phyloP scores from a whole-genome alignment of 2,797 vertebrate genomes.

The Rhynchotus rufescens region DNA sequence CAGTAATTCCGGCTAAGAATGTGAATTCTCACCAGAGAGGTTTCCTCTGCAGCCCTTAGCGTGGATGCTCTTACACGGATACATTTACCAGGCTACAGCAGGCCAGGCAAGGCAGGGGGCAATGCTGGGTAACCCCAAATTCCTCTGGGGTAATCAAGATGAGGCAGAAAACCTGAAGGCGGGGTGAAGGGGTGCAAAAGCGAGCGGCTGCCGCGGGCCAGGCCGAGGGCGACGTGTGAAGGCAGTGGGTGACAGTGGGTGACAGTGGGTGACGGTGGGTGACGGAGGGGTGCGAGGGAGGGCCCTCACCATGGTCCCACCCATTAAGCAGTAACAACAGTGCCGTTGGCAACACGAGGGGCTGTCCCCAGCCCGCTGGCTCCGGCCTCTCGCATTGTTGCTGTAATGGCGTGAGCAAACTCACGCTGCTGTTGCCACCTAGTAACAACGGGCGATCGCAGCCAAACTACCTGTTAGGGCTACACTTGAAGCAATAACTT shows the following conservation, averaged over 20 bases:
- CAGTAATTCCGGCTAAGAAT: background rate
- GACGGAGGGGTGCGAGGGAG: background rate
- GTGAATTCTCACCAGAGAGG: background rate
- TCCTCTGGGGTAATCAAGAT: background rate
- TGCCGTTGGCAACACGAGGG: background rate
- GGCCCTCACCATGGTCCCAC: background rate
- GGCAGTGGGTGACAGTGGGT: too few species aligned
- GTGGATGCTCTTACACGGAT: background rate
- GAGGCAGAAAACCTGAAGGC: background rate
- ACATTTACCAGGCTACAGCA: fast-evolving
- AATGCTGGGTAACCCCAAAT: background rate
- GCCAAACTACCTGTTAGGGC: background rate
- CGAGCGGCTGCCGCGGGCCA: fast-evolving
- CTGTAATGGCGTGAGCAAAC: conserved; percentile 16
- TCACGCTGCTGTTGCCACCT: conserved; percentile 8
- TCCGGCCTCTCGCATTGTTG: background rate
- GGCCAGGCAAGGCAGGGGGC: background rate
- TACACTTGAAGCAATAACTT: background rate
- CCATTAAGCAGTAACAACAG: conserved; percentile 42
- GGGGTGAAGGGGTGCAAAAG: background rate
- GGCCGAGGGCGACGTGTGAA: background rate
- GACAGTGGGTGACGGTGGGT: too few species aligned
- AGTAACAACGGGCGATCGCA: background rate
- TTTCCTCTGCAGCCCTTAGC: background rate
- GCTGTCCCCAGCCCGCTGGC: background rate